Evolutionary conservation across 2,888 invertebrate species (phyloP), one percentile per base, ranked within the genome.

Genomic region (Allophyes oxyacanthae): DNA sequence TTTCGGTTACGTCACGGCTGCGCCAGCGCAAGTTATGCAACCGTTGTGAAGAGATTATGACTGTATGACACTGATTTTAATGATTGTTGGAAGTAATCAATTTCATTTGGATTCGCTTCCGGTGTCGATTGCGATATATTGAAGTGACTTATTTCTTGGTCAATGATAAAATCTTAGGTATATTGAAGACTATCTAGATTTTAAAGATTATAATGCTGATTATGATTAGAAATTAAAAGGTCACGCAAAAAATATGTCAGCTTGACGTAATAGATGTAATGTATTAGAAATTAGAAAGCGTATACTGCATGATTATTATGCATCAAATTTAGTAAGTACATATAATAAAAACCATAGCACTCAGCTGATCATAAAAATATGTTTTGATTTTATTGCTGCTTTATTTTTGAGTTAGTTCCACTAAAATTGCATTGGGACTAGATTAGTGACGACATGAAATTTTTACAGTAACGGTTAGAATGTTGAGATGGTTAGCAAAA

Each of bases 61-160:
- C 75, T 87, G 85, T 88, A 87, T 90, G 90, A 89, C 89, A 91
- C 89, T 91, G 88, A 88, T 91, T 90, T 90, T 85, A 88, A 87
- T 87, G 89, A 88, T 87, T 72, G 83, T 81, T 89, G 85, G 84
- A 88, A 87, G 86, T 83, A 84, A 90, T 86, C 85, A 84, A 87
- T 88, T 89, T 85, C 79, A 83, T 81, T 81, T 77, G 70, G 69
- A 72, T 75, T 69, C 63, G 81, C 82, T 90, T 91, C 89, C 89
- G 88, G 86, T 73, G 79, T 66, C 64, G 59, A 65, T 77, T 66
- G 55, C 44, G 28, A 65, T 64, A 66, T 73, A 63, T 43, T 60
- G 46, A 64, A 72, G 37, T 52, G 40, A 26, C 33, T 77, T 55
- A 56, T 66, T 69, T 60, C 15, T 50, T 46, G 10, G 41, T 49